Conservation (phyloP, 2,113 vertebrate genomes). For the Gasterosteus nipponicus region DNA sequence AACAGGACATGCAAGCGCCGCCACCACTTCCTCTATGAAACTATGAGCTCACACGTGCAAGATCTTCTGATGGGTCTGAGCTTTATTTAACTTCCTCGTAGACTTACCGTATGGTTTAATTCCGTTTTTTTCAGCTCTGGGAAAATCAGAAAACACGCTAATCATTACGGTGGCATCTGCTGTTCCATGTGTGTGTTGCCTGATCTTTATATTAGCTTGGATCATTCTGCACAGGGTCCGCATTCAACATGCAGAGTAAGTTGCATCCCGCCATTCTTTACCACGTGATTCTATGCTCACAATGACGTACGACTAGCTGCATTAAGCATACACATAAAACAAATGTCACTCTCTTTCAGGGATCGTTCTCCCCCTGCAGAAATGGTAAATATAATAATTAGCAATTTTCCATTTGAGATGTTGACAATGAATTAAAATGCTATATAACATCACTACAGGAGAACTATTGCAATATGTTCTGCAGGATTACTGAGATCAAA, state of each 20-base stretch:
- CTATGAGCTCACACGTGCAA: background rate
- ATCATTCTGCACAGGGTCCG: background rate
- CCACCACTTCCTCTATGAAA: conserved; percentile 6
- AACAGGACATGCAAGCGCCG: background rate
- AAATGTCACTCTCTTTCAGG: conserved; percentile 5
- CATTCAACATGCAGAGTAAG: conserved; percentile 23
- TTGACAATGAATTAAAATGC: background rate
- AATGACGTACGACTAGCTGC: background rate
- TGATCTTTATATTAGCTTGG: conserved; percentile 22
- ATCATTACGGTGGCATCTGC: background rate
- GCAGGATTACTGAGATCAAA: background rate
- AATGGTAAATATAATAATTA: conserved; percentile 48
- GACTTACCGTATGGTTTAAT: background rate
- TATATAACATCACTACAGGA: background rate
- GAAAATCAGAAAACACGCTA: background rate
- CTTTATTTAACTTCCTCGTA: background rate
- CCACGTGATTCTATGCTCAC: background rate
- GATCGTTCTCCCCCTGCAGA: background rate
- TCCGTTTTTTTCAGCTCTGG: conserved; percentile 6
- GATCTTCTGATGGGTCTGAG: background rate
- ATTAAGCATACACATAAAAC: background rate
- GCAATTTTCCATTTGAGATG: background rate
- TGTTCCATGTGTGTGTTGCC: conserved; percentile 19
- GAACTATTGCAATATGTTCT: background rate
- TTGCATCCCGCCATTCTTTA: background rate